Evolutionary conservation across 1,140 invertebrate species (phyloP), one percentile per base, ranked within the genome.

Genomic region (Adoxophyes honmai): DNA sequence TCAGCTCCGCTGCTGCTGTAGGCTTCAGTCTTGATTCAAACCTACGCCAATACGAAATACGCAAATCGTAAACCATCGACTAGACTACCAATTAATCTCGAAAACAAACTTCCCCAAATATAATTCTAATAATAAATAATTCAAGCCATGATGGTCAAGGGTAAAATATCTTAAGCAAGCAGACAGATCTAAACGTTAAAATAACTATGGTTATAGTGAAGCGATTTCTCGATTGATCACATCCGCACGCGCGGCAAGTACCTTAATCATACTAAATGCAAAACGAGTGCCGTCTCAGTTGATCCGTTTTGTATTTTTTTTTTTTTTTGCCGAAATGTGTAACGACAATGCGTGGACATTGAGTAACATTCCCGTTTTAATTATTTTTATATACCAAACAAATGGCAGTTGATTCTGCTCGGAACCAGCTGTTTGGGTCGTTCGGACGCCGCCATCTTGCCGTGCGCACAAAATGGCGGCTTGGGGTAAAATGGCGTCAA

Each of bases 181-280:
- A 71, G 73, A 68, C 80, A 79, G 75, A 81, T 81, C 78, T 78
- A 48, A 28, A 48, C 11, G 42, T 48, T 48, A 48, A 48, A 48
- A 48, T 48, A 48, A 48, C 66, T 70, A 78, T 66, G 67, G 68
- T 68, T 65, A 67, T 64, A 62, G 64, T 72, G 71, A 77, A 82
- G 79, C 81, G 76, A 84, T 75, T 78, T 73, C 73, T 37, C 60
- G 68, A 77, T 72, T 73, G 78, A 83, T 82, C 82, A 86, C 80
- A 81, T 76, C 75, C 73, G 73, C 78, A 63, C 64, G 66, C 60
- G 77, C 75, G 73, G 70, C 73, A 75, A 62, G 75, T 57, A 78
- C 69, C 75, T 81, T 84, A 86, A 69, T 60, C 60, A 59, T 78
- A 82, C 63, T 84, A 83, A 84, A 84, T 82, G 79, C 81, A 70